Base-by-base conservation (phyloP, 2,888 invertebrate genomes). In the Tetranychus piercei region DNA sequence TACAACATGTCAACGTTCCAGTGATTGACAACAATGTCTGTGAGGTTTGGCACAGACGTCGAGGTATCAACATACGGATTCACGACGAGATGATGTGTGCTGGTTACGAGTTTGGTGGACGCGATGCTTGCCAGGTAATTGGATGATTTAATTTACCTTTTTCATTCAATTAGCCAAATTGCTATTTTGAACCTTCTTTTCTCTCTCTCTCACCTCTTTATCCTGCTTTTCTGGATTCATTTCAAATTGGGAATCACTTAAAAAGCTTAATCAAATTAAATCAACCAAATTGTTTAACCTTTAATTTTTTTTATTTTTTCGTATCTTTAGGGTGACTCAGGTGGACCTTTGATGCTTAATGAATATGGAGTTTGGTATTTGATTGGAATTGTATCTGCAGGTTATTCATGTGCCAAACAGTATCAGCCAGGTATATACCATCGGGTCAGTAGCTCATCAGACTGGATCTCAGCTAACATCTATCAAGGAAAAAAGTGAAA, bases 51-150 rank as follows among this genome's bases (percentile, higher is more conserved):
- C 88, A 88, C 80, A 84, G 87, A 70, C 77, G 77, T 77, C 86
- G 88, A 79, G 91, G 91, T 74, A 91, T 91, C 80, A 90, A 90
- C 81, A 91, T 91, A 67, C 89, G 92, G 20, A 94, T 94, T 80
- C 92, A 93, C 83, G 92, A 92, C 70, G 94, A 94, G 83, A 94
- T 94, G 94, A 88, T 94, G 82, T 94, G 94, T 81, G 93, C 94
- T 0, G 94, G 94, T 3, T 81, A 94, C 82, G 87, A 91, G 74
- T 89, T 88, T 44, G 93, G 93, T 0, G 92, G 92, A 45, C 88
- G 90, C 80, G 91, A 91, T 83, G 88, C 88, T 78, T 88, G 88
- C 80, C 88, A 88, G 82, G 88, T 86, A 80, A 76, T 18, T 45
- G 9, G 0, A 11, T 18, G 45, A 73, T 73, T n/a, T n/a, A 11